A percentile compares a stretch with the other conserved stretches of the same genome.
Evolutionary conservation across 2,113 vertebrate species (phyloP).

Genomic region (Macquaria australasica): DNA sequence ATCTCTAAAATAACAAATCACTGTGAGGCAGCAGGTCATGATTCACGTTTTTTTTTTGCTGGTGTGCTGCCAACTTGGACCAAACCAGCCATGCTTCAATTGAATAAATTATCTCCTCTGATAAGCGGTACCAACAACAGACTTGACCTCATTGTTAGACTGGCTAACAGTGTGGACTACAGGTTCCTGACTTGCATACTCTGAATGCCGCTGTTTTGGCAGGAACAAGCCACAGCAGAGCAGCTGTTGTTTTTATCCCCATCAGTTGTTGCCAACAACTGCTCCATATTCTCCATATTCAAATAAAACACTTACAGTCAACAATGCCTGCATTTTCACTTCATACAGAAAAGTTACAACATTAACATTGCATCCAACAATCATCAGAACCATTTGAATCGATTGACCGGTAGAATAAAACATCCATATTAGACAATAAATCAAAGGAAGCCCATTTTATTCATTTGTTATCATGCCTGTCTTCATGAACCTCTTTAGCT

Average conservation of each 20-base stretch:
- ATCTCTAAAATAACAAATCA: neutral
- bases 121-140: neutral
- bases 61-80: neutral
- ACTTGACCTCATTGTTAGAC: conserved; percentile 15
- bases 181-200: neutral
- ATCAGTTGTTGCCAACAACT: neutral
- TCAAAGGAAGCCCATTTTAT: too few relatives aligned
- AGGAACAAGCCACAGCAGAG: neutral
- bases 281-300: neutral
- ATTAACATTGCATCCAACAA: neutral
- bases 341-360: neutral
- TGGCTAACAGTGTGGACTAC: neutral
- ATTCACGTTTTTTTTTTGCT: neutral
- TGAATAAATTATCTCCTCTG: neutral
- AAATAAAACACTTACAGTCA: neutral
- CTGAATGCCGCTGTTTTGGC: conserved; percentile 1
- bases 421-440: neutral
- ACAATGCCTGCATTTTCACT: neutral
- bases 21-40: neutral
- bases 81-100: neutral
- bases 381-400: neutral
- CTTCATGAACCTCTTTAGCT: too few relatives aligned
- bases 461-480: too few relatives aligned
- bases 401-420: neutral
- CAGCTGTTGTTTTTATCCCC: neutral